A percentile compares a stretch with the other conserved stretches of the same genome.
Conservation (phyloP, 2,888 invertebrate species). For the Yponomeuta evonymella region DNA sequence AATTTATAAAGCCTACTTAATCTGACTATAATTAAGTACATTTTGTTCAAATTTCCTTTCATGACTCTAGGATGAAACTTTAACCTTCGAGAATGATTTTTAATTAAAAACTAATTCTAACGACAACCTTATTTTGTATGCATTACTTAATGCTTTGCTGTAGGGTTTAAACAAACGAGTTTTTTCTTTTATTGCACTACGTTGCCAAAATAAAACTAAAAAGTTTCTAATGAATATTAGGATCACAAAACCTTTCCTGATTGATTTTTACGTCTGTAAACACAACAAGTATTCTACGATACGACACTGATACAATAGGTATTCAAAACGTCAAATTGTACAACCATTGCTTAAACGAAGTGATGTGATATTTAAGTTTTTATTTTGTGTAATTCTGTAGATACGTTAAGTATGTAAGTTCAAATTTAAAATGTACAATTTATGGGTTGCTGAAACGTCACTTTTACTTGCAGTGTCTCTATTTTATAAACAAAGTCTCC, state of each 20-base stretch:
- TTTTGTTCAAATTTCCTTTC: constrained; percentile 67
- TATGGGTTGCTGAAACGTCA: background rate
- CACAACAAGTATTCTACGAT: background rate
- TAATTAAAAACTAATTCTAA: constrained; percentile 46
- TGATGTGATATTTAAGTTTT: background rate
- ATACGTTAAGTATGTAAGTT: background rate
- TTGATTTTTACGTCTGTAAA: background rate
- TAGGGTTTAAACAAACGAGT: background rate
- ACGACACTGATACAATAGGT: background rate
- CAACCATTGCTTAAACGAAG: background rate
- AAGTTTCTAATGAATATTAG: background rate
- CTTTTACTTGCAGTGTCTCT: constrained; percentile 8
- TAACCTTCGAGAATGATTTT: constrained; percentile 43
- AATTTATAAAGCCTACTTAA: constrained; percentile 75
- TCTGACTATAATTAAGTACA: constrained; percentile 73
- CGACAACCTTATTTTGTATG: constrained; percentile 64
- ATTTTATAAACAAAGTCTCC: constrained; percentile 54
- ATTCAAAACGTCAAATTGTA: background rate
- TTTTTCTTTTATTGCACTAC: background rate
- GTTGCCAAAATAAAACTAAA: background rate
- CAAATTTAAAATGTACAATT: background rate
- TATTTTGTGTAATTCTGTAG: background rate
- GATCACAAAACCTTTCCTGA: background rate
- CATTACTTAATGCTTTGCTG: constrained; percentile 35
- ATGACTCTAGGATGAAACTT: constrained; percentile 43